Conservation (phyloP, 2,113 vertebrate genomes). For the Oreochromis spilurus region DNA sequence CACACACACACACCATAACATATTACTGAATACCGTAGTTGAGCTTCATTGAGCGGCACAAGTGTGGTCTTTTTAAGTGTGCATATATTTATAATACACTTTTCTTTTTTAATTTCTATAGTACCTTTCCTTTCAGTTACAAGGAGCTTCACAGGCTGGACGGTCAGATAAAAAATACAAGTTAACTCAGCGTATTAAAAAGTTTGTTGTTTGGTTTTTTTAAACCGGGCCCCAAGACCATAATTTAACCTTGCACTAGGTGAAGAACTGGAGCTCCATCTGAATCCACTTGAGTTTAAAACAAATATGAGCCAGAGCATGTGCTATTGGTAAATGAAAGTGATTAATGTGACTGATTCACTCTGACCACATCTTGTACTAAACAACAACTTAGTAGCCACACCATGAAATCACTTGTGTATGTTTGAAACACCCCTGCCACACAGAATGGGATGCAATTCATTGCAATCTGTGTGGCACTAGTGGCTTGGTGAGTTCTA, state of each 20-base stretch:
- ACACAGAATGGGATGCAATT: background rate
- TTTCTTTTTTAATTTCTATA: background rate
- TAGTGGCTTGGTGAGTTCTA: background rate
- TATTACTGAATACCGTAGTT: background rate
- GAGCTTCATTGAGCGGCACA: background rate
- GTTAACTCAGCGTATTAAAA: too few species aligned
- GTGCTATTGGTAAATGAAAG: background rate
- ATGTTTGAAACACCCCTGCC: rapidly evolving
- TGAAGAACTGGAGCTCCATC: rapidly evolving
- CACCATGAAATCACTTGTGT: background rate
- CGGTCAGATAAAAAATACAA: too few species aligned
- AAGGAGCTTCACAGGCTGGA: too few species aligned
- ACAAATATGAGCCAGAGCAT: background rate
- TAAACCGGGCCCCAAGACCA: background rate
- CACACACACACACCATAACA: background rate
- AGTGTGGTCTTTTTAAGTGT: background rate
- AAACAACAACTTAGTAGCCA: background rate
- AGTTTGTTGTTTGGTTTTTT: background rate
- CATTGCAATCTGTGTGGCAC: background rate
- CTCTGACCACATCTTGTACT: background rate
- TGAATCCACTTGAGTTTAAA: rapidly evolving
- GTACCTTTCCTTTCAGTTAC: too few species aligned
- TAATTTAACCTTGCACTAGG: background rate
- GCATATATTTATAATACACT: background rate
- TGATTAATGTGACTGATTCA: background rate